phyloP scores from a whole-genome alignment of 1,140 invertebrate genomes.

The Drosophila truncata region DNA sequence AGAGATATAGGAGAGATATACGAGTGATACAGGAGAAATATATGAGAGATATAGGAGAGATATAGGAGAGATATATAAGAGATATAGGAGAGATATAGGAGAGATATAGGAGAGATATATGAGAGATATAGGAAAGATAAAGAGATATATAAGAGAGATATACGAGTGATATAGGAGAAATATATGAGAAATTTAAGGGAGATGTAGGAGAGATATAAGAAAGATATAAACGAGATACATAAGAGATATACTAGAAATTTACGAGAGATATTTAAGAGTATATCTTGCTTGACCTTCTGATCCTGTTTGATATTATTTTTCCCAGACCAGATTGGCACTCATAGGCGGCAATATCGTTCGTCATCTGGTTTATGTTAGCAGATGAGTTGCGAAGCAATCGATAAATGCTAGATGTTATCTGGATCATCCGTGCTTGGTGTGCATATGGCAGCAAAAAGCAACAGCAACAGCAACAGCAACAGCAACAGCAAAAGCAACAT shows the following conservation, averaged over 20 bases:
- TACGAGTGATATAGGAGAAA: background rate
- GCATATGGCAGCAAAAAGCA: constrained; percentile 55
- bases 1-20: background rate
- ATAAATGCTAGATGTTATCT: constrained; percentile 23
- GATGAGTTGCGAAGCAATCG: constrained; percentile 57
- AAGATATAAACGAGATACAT: too few species aligned
- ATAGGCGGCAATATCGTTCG: constrained; percentile 59
- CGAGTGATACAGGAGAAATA: background rate
- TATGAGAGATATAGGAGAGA: too few species aligned
- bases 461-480: background rate
- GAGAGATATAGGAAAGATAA: too few species aligned
- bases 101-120: too few species aligned
- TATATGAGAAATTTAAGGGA: background rate
- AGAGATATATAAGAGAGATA: too few species aligned
- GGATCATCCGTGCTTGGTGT: constrained; percentile 60
- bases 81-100: too few species aligned
- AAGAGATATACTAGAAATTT: background rate
- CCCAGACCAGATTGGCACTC: constrained; percentile 59
- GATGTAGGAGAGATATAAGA: background rate
- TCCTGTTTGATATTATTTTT: constrained; percentile 9
- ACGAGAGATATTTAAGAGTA: background rate
- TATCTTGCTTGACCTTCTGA: background rate
- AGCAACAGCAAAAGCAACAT: background rate
- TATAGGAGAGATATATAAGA: background rate
- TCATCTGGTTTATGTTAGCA: constrained; percentile 81